Percentiles rank a stretch among this genome's conserved stretches.
Conservation (phyloP, 2,797 vertebrate genomes). For the Diceros bicornis region DNA sequence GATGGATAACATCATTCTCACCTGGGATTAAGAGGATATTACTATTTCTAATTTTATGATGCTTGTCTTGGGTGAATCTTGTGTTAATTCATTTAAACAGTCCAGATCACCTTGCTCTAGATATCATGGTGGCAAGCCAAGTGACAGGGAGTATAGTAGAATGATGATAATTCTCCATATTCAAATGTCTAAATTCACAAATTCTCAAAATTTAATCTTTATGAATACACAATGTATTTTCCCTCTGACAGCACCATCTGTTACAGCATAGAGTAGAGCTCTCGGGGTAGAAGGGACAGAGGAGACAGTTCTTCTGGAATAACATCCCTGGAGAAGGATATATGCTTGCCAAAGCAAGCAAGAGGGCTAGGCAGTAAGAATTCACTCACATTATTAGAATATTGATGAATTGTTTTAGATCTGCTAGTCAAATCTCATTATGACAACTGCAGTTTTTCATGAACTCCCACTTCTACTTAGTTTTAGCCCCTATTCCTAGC, state of each 20-base stretch:
- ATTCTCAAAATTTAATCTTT: slow-evolving; percentile 8
- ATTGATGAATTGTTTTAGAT: neutral
- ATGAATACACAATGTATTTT: neutral
- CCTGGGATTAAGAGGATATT: neutral
- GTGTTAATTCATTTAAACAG: neutral
- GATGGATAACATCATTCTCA: neutral
- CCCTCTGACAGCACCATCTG: neutral
- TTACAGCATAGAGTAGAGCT: neutral
- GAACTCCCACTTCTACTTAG: neutral
- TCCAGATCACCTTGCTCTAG: neutral
- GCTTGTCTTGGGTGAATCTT: neutral
- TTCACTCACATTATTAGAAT: neutral
- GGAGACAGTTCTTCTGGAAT: neutral
- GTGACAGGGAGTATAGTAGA: neutral
- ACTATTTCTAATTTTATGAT: neutral
- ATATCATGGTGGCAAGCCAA: neutral
- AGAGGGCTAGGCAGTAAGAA: neutral
- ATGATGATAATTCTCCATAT: neutral
- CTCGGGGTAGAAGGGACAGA: neutral
- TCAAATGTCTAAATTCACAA: neutral
- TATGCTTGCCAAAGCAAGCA: neutral
- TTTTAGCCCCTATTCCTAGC: neutral
- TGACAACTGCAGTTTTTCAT: neutral
- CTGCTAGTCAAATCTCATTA: slow-evolving; percentile 11
- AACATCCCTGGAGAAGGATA: neutral